Evolutionary conservation across 2,888 invertebrate genomes (phyloP), one percentile per base, ranked within the genome.

Genomic region (Beris morrisii): DNA sequence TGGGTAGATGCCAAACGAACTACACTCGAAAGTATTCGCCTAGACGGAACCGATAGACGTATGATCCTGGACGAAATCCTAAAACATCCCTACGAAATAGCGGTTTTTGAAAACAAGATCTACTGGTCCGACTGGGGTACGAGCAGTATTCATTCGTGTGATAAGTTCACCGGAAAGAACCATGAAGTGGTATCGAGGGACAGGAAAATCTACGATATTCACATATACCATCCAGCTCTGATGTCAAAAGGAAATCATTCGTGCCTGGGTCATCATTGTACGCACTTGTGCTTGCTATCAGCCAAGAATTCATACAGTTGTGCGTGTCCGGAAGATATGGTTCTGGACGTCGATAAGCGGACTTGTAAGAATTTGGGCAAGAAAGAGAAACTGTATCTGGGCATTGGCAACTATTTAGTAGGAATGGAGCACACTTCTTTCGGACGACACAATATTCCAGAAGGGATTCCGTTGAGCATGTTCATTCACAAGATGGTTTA

Each of bases 61-160:
- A 86, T 82, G 1, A 75, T 86, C 28, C 75, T 85, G 2, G 79
- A 85, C 72, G 86, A 84, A n/a, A 82, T 87, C 0, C 84, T 90
- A 13, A 87, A 88, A 71, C 91, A 92, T 77, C 95, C 96, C 0
- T 93, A 90, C 79, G 87, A 92, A 0, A 82, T 97, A 69, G 86
- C 91, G 0, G 87, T 97, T 1, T 96, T 95, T 77, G 95, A 95
- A 80, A 90, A 94, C 78, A 85, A 84, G 2, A 77, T 97, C 0
- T 97, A 88, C 80, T 97, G 95, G 94, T 92, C 92, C 52, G 95
- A 97, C 77, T 93, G 92, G 92, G 82, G 84, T 0, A 87, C 89
- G 0, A 87, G 87, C 73, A 87, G 89, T 38, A 85, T 95, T 9
- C 87, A 90, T 72, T 86, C 86, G 0, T 89, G 89, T 59, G 85